phyloP scores from a whole-genome alignment of 2,888 invertebrate genomes.

The Phyllotreta striolata region DNA sequence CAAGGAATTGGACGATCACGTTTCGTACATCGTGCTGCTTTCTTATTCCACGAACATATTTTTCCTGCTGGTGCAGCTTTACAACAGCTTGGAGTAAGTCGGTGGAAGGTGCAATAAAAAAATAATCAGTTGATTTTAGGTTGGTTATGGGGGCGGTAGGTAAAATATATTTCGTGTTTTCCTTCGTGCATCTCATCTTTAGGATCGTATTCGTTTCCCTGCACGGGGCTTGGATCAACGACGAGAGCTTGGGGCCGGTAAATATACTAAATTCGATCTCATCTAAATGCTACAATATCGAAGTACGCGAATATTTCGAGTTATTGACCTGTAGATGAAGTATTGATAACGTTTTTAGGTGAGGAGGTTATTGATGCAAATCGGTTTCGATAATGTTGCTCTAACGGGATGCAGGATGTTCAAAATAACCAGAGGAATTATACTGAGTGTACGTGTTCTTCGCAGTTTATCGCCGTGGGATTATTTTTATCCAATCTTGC shows the following conservation, averaged over 20 bases:
- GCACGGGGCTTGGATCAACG: constrained; percentile 54
- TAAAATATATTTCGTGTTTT: constrained; percentile 51
- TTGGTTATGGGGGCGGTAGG: constrained; percentile 40
- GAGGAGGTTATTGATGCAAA: constrained; percentile 48
- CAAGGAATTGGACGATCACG: constrained; percentile 66
- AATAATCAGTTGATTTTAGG: constrained; percentile 14
- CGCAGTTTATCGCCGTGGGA: not conserved
- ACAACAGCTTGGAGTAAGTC: constrained; percentile 65
- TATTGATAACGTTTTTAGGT: constrained; percentile 48
- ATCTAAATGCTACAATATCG: constrained; percentile 69
- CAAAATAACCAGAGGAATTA: constrained; percentile 54
- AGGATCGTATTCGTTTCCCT: constrained; percentile 52
- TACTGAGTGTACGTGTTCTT: constrained; percentile 53
- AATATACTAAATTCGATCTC: constrained; percentile 70
- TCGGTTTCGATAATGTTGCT: constrained; percentile 52
- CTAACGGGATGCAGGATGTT: constrained; percentile 58
- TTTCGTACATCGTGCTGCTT: constrained; percentile 71
- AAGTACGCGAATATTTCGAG: constrained; percentile 60
- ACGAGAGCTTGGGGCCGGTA: constrained; percentile 53
- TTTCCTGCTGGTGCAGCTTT: constrained; percentile 76
- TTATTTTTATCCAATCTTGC: not conserved
- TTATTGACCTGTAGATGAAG: not conserved
- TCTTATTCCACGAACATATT: constrained; percentile 76
- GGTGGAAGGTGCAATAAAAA: not conserved
- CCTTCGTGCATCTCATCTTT: constrained; percentile 56